phyloP scores from a whole-genome alignment of 1,140 invertebrate species.

The Cyphomyrmex costatus region DNA sequence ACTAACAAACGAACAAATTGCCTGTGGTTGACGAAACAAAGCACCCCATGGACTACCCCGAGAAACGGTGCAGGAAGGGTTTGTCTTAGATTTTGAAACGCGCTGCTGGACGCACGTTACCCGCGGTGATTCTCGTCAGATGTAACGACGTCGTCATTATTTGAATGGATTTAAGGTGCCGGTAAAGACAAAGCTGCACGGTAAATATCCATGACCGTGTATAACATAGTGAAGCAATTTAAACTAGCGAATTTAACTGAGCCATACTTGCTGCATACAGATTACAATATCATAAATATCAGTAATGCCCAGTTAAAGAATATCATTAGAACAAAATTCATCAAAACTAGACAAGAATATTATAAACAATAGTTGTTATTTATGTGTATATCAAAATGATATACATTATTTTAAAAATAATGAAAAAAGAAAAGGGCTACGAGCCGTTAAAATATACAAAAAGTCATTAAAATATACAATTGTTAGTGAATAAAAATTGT shows the following conservation, averaged over 20 bases:
- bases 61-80: conserved; percentile 49
- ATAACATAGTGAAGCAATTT: conserved; percentile 6
- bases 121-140: conserved; percentile 61
- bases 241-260: background rate
- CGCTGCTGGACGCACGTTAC: conserved; percentile 55
- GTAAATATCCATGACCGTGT: background rate
- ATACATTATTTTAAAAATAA: too few relatives aligned
- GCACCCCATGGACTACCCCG: conserved; percentile 61
- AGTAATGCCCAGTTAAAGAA: background rate
- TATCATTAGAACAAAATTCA: background rate
- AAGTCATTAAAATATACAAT: too few relatives aligned
- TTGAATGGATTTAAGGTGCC: conserved; percentile 26
- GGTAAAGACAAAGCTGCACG: conserved; percentile 17
- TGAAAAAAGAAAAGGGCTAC: background rate
- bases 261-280: background rate
- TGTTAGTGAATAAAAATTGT: too few relatives aligned
- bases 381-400: background rate
- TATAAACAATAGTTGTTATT: background rate
- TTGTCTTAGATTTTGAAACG: conserved; percentile 64
- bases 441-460: too few relatives aligned
- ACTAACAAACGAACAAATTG: conserved; percentile 76
- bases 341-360: background rate
- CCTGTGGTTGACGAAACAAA: conserved; percentile 77
- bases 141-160: conserved; percentile 41
- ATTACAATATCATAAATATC: background rate